A percentile compares a stretch with the other conserved stretches of the same genome.
Conservation (phyloP, 2,888 invertebrate species). For the Fragum sueziense region DNA sequence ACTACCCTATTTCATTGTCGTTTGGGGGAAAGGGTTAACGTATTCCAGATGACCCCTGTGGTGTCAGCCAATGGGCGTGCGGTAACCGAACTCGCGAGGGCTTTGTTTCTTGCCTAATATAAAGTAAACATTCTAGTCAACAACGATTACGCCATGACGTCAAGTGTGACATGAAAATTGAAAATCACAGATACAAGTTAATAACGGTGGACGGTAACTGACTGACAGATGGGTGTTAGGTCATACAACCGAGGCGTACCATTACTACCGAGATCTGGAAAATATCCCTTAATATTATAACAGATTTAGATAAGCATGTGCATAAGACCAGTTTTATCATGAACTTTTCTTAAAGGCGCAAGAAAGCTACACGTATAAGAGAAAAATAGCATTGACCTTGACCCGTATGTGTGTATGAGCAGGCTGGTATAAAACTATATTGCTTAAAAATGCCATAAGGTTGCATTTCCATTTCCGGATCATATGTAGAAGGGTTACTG, state of each 20-base stretch:
- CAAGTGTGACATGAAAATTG: constrained; percentile 56
- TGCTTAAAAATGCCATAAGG: too few species aligned
- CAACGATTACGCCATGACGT: constrained; percentile 42
- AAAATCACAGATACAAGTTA: constrained; percentile 56
- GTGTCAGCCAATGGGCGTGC: constrained; percentile 1
- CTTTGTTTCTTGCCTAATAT: constrained; percentile 51
- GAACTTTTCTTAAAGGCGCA: too few species aligned
- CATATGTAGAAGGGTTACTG: too few species aligned
- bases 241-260: background rate
- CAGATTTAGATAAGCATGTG: too few species aligned
- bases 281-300: too few species aligned
- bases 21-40: background rate
- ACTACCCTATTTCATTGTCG: background rate
- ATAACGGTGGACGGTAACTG: constrained; percentile 31
- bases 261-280: too few species aligned
- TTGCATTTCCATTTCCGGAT: too few species aligned
- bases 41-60: background rate
- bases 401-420: too few species aligned
- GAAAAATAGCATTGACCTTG: too few species aligned
- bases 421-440: too few species aligned
- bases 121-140: constrained; percentile 53
- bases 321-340: too few species aligned
- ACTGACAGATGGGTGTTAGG: constrained; percentile 37
- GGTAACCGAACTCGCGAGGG: constrained; percentile 23
- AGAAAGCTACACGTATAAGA: too few species aligned